Evolutionary conservation across 2,888 invertebrate species (phyloP).

Genomic region (Arge pagana): DNA sequence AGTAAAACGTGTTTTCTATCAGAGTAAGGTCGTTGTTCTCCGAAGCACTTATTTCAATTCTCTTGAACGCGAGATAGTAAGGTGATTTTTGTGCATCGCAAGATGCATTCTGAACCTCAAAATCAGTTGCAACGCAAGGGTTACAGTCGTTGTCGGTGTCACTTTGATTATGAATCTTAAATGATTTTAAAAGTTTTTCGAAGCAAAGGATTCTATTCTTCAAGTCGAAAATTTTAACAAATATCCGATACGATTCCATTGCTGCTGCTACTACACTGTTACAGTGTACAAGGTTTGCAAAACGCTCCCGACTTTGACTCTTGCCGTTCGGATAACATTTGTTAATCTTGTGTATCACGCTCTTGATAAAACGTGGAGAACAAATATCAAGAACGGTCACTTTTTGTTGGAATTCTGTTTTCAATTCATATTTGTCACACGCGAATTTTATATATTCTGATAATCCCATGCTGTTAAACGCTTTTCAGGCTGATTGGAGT

Average conservation of each 20-base stretch:
- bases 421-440: neutral
- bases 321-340: neutral
- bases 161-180: neutral
- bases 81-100: neutral
- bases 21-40: neutral
- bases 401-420: neutral
- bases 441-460: neutral
- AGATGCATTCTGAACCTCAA: neutral
- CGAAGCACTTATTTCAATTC: neutral
- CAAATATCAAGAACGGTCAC: neutral
- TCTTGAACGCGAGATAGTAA: neutral
- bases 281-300: no score
- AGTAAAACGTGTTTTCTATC: neutral
- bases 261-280: no score
- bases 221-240: no score
- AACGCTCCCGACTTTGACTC: neutral
- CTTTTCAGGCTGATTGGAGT: neutral
- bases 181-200: no score
- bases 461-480: no score
- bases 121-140: neutral
- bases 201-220: no score
- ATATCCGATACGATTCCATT: no score
- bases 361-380: constrained; percentile 1
- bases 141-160: neutral
- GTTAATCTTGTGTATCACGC: neutral